Conservation (phyloP, 2,113 vertebrate species). For the Rutilus rutilus region DNA sequence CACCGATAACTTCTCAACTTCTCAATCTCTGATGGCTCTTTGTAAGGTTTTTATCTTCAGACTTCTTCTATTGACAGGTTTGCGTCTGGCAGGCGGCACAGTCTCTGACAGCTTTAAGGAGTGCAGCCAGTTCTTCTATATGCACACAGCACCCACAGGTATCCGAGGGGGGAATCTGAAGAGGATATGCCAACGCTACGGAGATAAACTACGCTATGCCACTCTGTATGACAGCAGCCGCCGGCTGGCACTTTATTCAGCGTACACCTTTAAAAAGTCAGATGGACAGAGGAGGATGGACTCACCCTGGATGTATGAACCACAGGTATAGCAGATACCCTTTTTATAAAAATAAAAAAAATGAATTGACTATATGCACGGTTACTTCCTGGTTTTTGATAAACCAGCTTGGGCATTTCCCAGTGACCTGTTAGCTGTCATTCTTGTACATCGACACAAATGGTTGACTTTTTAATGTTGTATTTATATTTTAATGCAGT, state of each 20-base stretch:
- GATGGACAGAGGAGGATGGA: slow-evolving; percentile 72
- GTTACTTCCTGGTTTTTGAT: too few relatives aligned
- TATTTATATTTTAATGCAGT: too few relatives aligned
- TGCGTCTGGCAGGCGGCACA: slow-evolving; percentile 44
- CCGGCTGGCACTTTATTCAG: slow-evolving; percentile 70
- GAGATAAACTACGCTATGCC: slow-evolving; percentile 66
- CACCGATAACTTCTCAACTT: not conserved
- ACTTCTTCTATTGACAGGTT: slow-evolving; percentile 48
- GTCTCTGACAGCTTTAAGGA: slow-evolving; percentile 69
- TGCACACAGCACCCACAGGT: slow-evolving; percentile 66
- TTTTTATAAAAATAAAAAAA: too few relatives aligned
- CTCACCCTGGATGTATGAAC: slow-evolving; percentile 78
- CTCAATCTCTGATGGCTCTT: slow-evolving; percentile 52
- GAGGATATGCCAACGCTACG: slow-evolving; percentile 72
- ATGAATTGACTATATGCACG: too few relatives aligned
- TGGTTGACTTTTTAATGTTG: too few relatives aligned
- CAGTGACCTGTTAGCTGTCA: too few relatives aligned
- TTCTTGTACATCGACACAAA: too few relatives aligned
- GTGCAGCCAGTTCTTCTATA: slow-evolving; percentile 73
- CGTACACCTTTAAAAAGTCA: slow-evolving; percentile 75
- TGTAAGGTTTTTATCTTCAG: slow-evolving; percentile 41
- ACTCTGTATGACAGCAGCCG: slow-evolving; percentile 70
- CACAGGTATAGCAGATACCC: slow-evolving; percentile 64
- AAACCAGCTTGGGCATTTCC: too few relatives aligned
- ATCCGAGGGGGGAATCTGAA: slow-evolving; percentile 56